Conservation (phyloP, 2,113 vertebrate genomes). For the Ceyx margarethae region DNA sequence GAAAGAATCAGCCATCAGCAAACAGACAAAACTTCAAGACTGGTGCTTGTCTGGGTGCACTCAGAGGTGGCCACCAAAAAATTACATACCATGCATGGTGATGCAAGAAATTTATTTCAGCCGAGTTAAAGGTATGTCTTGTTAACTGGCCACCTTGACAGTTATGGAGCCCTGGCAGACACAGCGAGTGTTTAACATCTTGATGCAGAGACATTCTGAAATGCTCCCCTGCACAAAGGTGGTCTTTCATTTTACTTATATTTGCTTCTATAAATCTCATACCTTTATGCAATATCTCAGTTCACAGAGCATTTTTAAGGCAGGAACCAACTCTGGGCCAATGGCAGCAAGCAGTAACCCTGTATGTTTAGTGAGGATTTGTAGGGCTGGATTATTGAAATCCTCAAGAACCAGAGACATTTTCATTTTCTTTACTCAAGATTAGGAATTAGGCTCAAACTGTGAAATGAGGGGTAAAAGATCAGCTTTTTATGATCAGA, state of each 20-base stretch:
- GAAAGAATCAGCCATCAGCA: background rate
- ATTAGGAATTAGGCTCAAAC: background rate
- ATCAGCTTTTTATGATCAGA: background rate
- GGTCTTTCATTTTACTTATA: background rate
- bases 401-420: background rate
- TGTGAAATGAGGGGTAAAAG: background rate
- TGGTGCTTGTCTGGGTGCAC: background rate
- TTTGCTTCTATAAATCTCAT: background rate
- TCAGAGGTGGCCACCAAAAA: background rate
- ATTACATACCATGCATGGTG: rapidly evolving
- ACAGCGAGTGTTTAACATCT: rapidly evolving
- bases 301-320: background rate
- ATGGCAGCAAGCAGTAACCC: background rate
- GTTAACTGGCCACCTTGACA: background rate
- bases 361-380: background rate
- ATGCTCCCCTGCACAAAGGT: background rate
- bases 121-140: background rate
- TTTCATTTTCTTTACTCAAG: background rate
- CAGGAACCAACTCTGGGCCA: background rate
- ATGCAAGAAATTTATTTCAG: background rate
- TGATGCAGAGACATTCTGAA: background rate
- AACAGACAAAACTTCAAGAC: background rate
- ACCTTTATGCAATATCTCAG: rapidly evolving
- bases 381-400: background rate
- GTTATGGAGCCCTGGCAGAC: background rate